phyloP scores from a whole-genome alignment of 1,140 invertebrate species.

The Dinothrombium tinctorium region DNA sequence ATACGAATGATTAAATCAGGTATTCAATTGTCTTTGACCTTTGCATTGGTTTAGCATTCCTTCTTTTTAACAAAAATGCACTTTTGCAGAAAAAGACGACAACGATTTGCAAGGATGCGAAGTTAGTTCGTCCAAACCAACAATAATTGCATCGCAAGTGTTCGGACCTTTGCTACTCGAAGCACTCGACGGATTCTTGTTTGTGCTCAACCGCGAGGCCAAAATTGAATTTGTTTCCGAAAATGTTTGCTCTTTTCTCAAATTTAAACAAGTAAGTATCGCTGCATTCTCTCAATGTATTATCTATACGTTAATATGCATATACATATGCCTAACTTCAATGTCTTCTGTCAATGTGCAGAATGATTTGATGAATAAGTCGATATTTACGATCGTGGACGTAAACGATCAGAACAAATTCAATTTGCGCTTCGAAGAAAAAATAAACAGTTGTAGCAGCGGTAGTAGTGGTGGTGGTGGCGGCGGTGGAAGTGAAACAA shows the following conservation, averaged over 20 bases:
- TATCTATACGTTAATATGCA: not conserved
- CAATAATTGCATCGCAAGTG: too few species aligned
- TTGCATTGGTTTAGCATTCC: too few species aligned
- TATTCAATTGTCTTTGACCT: too few species aligned
- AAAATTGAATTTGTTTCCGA: slow-evolving; percentile 79
- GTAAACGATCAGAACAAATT: not conserved
- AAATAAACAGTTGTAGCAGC: not conserved
- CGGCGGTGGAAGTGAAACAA: not conserved
- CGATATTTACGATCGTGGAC: not conserved
- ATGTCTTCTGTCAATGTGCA: not conserved
- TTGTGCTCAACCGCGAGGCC: slow-evolving; percentile 73
- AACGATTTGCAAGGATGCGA: not conserved
- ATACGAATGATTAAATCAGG: too few species aligned
- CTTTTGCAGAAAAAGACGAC: not conserved
- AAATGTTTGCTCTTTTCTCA: slow-evolving; percentile 65
- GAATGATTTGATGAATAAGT: not conserved
- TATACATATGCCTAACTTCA: not conserved
- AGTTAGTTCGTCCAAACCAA: not conserved
- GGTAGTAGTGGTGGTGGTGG: not conserved
- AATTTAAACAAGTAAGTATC: slow-evolving; percentile 39
- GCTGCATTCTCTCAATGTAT: not conserved
- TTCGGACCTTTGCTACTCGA: slow-evolving; percentile 38
- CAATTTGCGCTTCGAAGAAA: not conserved
- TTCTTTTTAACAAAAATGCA: too few species aligned
- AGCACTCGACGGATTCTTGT: slow-evolving; percentile 57